Evolutionary conservation across 2,113 vertebrate genomes (phyloP), one percentile per base, ranked within the genome.

Genomic region (Prunella fulvescens): DNA sequence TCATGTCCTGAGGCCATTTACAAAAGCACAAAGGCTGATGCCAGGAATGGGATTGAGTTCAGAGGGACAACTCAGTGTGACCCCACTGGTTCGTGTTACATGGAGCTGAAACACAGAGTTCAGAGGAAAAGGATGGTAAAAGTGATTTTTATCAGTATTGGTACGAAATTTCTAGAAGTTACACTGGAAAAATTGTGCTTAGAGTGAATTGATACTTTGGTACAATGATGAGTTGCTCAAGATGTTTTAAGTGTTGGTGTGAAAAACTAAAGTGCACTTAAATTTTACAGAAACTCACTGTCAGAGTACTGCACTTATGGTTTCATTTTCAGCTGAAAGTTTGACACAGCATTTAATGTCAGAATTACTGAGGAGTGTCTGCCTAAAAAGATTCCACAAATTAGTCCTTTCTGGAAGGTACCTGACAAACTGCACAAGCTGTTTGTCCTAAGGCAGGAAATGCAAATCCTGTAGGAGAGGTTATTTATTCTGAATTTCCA

Each of bases 81-180:
- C 56, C 44, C 35, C 19, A 23, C 6, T 26, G 26, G 12, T 58
- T 76, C 0, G 0, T 40, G 26, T 58, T 39, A 12, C 2, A 0
- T 11, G 57, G 48, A 48, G 13, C 56, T 77, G 76, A 60, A 67
- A 44, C 19, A 25, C 64, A 47, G 45, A 54, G 10, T n/a, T 81
- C 35, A 50, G 40, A 56, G n/a, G 48, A 8, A 51, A 33, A 82
- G 48, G 45, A 10, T 91, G 53, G 15, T 67, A 56, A 91, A 96
- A 90, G 51, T 64, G 39, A 39, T 45, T 92, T 88, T 84, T 92
- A 50, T 84, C 81, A 25, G 51, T 76, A 85, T 58, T 66, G 72
- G 48, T 71, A 71, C 5, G 14, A 89, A 90, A 97, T 85, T 69
- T 42, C 73, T 77, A 25, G 35, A 54, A 85, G 73, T 94, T 96